A percentile compares a stretch with the other conserved stretches of the same genome.
These are phyloP conservation scores for Philonicus albiceps DNA, from an alignment of 2,888 invertebrate genomes.

Conservation along the genomic window DNA sequence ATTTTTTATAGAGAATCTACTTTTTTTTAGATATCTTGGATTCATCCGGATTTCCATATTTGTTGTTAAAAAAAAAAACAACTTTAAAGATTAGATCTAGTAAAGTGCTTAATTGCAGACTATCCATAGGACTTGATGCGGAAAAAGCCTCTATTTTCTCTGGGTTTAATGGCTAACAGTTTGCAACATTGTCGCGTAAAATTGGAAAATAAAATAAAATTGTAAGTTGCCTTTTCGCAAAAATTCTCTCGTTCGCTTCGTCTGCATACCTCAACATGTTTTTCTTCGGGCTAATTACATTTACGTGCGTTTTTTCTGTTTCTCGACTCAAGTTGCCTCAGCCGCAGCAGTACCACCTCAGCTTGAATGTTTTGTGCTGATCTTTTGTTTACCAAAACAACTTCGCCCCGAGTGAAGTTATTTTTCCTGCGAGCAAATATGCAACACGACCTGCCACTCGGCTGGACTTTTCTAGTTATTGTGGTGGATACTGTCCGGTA, in stretches of 20 bases:
- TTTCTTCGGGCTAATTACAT: not conserved
- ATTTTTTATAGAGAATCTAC: too few species aligned
- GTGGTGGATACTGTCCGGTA: not conserved
- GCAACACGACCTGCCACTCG: not conserved
- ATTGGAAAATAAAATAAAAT: not conserved
- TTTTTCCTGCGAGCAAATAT: not conserved
- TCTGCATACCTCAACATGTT: not conserved
- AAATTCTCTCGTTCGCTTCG: not conserved
- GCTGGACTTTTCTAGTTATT: not conserved
- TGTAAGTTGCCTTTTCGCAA: not conserved
- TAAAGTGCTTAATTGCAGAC: too few species aligned
- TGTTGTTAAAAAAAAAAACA: too few species aligned
- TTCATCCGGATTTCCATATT: too few species aligned
- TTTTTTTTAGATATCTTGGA: too few species aligned
- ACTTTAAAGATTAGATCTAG: too few species aligned
- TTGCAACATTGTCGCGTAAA: not conserved
- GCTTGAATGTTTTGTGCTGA: not conserved
- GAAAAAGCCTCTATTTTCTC: not conserved
- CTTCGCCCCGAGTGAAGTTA: not conserved
- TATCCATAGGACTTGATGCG: not conserved
- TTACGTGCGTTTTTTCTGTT: not conserved
- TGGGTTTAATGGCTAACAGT: not conserved
- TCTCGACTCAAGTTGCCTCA: not conserved
- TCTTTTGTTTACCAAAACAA: slow-evolving; percentile 24
- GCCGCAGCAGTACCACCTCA: not conserved